Conservation (phyloP, 2,797 vertebrate species). For the Mormyrops boulengeri region DNA sequence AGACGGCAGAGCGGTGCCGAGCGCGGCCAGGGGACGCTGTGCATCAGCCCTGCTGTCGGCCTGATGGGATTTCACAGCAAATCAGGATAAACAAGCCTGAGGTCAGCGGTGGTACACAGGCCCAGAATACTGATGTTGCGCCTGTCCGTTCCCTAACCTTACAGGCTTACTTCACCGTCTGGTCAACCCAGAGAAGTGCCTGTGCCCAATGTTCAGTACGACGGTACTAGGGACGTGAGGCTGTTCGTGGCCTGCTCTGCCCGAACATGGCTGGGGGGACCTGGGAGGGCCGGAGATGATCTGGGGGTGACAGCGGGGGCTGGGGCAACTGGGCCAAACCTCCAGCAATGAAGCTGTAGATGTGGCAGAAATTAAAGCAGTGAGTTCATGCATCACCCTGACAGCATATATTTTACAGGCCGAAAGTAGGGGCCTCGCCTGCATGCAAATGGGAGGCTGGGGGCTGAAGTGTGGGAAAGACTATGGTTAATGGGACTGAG, state of each 20-base stretch:
- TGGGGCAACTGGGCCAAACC: constrained; percentile 1
- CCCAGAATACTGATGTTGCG: background rate
- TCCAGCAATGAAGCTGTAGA: constrained; percentile 36
- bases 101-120: background rate
- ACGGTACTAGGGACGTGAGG: background rate
- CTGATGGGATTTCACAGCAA: constrained; percentile 31
- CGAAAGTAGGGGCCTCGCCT: constrained; percentile 30
- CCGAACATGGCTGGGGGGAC: background rate
- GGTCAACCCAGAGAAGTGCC: background rate
- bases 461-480: constrained; percentile 9
- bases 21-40: background rate
- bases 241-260: background rate
- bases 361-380: constrained; percentile 40
- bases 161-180: background rate
- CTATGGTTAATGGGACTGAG: background rate
- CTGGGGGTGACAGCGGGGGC: background rate
- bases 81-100: background rate
- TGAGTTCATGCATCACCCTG: constrained; percentile 44
- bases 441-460: constrained; percentile 25
- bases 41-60: background rate
- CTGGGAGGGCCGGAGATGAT: background rate
- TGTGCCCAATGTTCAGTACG: background rate
- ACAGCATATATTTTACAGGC: constrained; percentile 41
- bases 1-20: background rate
- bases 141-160: background rate